Evolutionary conservation across 2,888 invertebrate genomes (phyloP).

Genomic region (Cephus rjabovi): DNA sequence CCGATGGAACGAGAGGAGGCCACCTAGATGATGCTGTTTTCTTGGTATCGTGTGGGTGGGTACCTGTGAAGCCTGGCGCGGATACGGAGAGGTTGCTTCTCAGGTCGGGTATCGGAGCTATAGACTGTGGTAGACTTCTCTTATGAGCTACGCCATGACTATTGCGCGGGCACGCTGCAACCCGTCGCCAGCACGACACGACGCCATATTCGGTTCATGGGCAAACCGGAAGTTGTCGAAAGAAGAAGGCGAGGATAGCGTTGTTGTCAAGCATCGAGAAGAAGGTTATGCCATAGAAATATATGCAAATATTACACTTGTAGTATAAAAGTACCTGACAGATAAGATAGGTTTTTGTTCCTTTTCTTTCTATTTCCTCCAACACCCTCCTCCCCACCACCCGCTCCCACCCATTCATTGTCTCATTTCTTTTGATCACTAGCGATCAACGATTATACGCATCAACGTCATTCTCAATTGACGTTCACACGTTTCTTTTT

Average conservation of each 20-base stretch:
- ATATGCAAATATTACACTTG: slow-evolving; percentile 57
- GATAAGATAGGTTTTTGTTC: neutral
- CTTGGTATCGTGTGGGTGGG: slow-evolving; percentile 60
- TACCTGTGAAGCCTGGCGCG: slow-evolving; percentile 70
- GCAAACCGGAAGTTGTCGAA: slow-evolving; percentile 58
- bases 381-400: neutral
- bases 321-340: slow-evolving; percentile 11
- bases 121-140: slow-evolving; percentile 86
- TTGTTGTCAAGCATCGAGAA: slow-evolving; percentile 62
- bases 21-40: slow-evolving; percentile 51
- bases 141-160: slow-evolving; percentile 88
- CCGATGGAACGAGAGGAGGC: slow-evolving; percentile 38
- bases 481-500: slow-evolving; percentile 17
- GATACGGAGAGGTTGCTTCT: slow-evolving; percentile 74
- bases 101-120: slow-evolving; percentile 89
- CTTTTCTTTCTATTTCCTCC: neutral
- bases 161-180: slow-evolving; percentile 78
- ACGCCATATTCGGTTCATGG: slow-evolving; percentile 57
- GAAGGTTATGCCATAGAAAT: slow-evolving; percentile 64
- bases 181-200: slow-evolving; percentile 60
- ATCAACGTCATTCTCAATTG: slow-evolving; percentile 29
- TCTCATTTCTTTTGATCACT: slow-evolving; percentile 3
- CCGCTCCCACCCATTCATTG: neutral
- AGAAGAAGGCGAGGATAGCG: slow-evolving; percentile 64
- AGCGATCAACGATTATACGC: slow-evolving; percentile 14